A percentile compares a stretch with the other conserved stretches of the same genome.
Evolutionary conservation across 2,113 vertebrate genomes (phyloP).

Genomic region (Ondatra zibethicus): DNA sequence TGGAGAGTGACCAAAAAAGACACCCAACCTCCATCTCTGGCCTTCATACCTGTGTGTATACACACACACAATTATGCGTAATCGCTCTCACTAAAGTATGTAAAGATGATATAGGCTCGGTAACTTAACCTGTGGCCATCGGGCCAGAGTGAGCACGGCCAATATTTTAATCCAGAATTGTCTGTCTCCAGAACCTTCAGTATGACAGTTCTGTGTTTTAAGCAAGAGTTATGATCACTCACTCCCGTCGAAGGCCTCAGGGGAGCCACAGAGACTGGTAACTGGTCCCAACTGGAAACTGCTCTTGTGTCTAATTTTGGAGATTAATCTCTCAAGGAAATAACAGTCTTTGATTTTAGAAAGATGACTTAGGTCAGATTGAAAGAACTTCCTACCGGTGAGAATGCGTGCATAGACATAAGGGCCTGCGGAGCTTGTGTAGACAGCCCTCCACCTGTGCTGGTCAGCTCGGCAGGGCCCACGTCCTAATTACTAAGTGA

Average conservation of each 20-base stretch:
- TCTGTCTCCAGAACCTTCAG: neutral
- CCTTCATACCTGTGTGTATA: neutral
- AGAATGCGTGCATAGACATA: neutral
- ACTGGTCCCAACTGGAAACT: neutral
- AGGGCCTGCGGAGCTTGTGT: neutral
- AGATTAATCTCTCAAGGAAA: conserved; percentile 27
- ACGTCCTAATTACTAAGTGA: neutral
- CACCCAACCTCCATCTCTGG: neutral
- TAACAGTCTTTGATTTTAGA: conserved; percentile 13
- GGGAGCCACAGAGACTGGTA: neutral
- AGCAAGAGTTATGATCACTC: neutral
- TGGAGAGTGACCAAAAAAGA: neutral
- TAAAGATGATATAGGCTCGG: neutral
- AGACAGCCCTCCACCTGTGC: neutral
- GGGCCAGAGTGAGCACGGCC: neutral
- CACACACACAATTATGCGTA: neutral
- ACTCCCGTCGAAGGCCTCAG: neutral
- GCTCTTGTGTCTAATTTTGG: neutral
- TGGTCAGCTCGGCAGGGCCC: neutral
- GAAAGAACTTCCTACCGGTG: neutral
- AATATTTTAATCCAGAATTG: neutral
- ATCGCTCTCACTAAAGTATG: neutral
- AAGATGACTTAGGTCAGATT: neutral
- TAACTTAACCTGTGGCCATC: conserved; percentile 1
- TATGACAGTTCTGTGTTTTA: conserved; percentile 18